A percentile compares a stretch with the other conserved stretches of the same genome.
Evolutionary conservation across 2,888 invertebrate species (phyloP).

Genomic region (Terebella lapidaria): DNA sequence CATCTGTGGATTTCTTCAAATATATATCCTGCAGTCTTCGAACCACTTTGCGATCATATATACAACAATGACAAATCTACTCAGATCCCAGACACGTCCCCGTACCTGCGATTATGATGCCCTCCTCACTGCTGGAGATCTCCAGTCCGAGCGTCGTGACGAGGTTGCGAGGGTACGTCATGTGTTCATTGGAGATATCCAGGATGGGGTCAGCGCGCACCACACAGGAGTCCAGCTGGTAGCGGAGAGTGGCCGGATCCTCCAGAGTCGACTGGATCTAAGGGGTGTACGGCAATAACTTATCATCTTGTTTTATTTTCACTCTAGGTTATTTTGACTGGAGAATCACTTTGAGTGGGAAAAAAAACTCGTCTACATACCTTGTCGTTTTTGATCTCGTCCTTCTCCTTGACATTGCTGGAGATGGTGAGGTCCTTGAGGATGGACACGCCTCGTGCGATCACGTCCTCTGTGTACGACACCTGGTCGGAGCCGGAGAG

Average conservation of each 20-base stretch:
- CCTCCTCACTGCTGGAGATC: constrained; percentile 81
- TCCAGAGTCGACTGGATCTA: constrained; percentile 79
- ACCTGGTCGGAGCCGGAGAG: neutral
- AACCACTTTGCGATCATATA: too few relatives aligned
- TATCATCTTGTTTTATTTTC: too few relatives aligned
- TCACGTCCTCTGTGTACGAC: neutral
- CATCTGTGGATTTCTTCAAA: too few relatives aligned
- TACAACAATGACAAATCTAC: too few relatives aligned
- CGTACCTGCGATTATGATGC: constrained; percentile 49
- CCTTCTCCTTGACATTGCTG: neutral
- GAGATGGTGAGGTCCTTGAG: neutral
- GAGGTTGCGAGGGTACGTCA: constrained; percentile 71
- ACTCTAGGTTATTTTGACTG: too few relatives aligned
- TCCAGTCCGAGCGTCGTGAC: constrained; percentile 71
- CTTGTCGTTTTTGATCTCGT: constrained; percentile 59
- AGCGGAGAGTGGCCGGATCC: constrained; percentile 2
- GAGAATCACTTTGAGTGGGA: too few relatives aligned
- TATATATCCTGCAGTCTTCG: too few relatives aligned
- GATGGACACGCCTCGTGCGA: neutral
- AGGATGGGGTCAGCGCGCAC: constrained; percentile 90
- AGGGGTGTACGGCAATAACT: constrained; percentile 62
- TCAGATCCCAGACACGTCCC: too few relatives aligned
- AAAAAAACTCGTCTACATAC: too few relatives aligned
- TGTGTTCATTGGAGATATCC: constrained; percentile 90
- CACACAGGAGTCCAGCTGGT: constrained; percentile 77